Percentiles rank a stretch among this genome's conserved stretches.
Conservation (phyloP, 2,113 vertebrate genomes). For the Cardinalis cardinalis region DNA sequence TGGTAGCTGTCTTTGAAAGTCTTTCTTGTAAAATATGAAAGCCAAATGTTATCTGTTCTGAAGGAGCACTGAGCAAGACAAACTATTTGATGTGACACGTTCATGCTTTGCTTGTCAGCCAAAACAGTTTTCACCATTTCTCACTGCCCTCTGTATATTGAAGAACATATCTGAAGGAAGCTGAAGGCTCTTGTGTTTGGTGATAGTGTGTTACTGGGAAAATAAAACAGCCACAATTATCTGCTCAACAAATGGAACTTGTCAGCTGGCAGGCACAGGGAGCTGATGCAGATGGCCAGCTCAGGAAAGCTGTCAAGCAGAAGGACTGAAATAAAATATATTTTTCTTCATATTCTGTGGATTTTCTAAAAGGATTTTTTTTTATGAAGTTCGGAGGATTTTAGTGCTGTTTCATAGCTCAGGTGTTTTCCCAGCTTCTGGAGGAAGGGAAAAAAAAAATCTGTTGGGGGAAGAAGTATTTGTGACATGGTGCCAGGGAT, state of each 20-base stretch:
- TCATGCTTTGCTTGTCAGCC: constrained; percentile 58
- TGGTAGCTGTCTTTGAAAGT: not conserved
- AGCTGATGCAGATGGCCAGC: constrained; percentile 55
- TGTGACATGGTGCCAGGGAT: no score
- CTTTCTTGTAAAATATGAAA: constrained; percentile 3
- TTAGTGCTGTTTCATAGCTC: not conserved
- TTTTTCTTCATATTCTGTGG: not conserved
- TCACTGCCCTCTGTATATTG: constrained; percentile 44
- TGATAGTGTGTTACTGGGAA: constrained; percentile 45
- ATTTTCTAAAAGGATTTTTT: not conserved
- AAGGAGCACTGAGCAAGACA: constrained; percentile 29
- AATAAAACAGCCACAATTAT: constrained; percentile 62
- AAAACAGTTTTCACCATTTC: constrained; percentile 56
- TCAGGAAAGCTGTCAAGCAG: constrained; percentile 43
- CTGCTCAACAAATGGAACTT: constrained; percentile 59
- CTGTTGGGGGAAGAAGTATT: not conserved
- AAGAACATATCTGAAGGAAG: constrained; percentile 32
- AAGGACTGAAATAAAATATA: constrained; percentile 5
- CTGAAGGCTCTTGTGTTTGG: constrained; percentile 26
- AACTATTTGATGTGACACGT: constrained; percentile 50
- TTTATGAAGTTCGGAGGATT: not conserved
- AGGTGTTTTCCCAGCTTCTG: not conserved
- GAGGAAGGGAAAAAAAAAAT: not conserved
- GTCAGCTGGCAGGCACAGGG: constrained; percentile 39
- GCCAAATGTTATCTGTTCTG: constrained; percentile 22